Conservation (phyloP, 2,888 invertebrate genomes). For the Diadegma fenestrale region DNA sequence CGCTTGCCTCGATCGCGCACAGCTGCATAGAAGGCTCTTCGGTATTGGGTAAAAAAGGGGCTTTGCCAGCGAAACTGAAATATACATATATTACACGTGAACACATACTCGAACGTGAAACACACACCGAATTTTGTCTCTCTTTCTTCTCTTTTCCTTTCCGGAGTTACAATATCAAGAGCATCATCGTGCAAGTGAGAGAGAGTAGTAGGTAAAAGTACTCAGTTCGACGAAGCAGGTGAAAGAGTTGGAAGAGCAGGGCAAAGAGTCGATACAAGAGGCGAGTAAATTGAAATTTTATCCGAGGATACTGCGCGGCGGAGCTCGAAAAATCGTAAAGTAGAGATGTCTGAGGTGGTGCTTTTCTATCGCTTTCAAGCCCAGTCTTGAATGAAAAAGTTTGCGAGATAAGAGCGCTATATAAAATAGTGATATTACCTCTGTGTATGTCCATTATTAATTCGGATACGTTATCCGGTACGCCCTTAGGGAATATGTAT, state of each 20-base stretch:
- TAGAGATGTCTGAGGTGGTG: constrained; percentile 13
- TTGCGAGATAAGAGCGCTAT: constrained; percentile 23
- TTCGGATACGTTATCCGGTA: constrained; percentile 14
- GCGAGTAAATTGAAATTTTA: constrained; percentile 65
- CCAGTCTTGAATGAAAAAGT: constrained; percentile 42
- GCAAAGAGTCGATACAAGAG: constrained; percentile 48
- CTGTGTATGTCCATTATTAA: constrained; percentile 18
- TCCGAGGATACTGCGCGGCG: constrained; percentile 38
- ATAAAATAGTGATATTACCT: constrained; percentile 37
- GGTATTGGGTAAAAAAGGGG: constrained; percentile 35
- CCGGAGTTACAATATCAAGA: constrained; percentile 17
- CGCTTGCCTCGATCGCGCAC: constrained; percentile 38
- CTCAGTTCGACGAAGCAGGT: constrained; percentile 25
- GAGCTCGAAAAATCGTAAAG: constrained; percentile 53
- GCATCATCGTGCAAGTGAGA: constrained; percentile 39
- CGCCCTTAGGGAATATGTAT: constrained; percentile 33
- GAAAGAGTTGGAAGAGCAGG: constrained; percentile 27
- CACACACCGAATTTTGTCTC: not conserved
- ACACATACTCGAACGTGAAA: constrained; percentile 18
- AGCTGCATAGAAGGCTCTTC: constrained; percentile 45
- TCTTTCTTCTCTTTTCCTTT: constrained; percentile 1
- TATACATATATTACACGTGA: constrained; percentile 23
- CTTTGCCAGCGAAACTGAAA: constrained; percentile 32
- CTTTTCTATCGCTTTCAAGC: constrained; percentile 28
- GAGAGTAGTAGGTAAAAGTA: constrained; percentile 7